Percentiles rank a stretch among this genome's conserved stretches.
Conservation (phyloP, 2,888 invertebrate species). For the Drosophila putrida region DNA sequence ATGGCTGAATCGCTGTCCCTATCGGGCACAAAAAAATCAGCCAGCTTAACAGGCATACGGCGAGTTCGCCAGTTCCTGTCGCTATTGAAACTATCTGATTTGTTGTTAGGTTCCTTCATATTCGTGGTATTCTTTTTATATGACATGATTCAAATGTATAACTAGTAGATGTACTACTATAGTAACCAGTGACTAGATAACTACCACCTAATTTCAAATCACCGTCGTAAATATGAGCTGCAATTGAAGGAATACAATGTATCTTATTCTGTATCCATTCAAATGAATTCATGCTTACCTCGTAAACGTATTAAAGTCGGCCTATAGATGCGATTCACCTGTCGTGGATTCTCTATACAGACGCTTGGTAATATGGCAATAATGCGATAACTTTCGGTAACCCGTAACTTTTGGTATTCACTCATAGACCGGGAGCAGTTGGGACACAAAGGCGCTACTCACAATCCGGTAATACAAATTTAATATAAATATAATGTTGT, state of each 20-base stretch:
- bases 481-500: no score
- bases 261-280: background rate
- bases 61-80: slow-evolving; percentile 31
- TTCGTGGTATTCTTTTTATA: slow-evolving; percentile 54
- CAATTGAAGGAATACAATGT: background rate
- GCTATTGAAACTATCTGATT: background rate
- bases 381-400: slow-evolving; percentile 70
- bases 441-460: slow-evolving; percentile 78
- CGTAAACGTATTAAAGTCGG: slow-evolving; percentile 66
- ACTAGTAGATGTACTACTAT: slow-evolving; percentile 55
- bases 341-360: slow-evolving; percentile 72
- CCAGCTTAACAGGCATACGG: slow-evolving; percentile 39
- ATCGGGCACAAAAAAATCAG: slow-evolving; percentile 46
- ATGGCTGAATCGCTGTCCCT: background rate
- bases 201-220: slow-evolving; percentile 77
- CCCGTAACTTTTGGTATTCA: slow-evolving; percentile 81
- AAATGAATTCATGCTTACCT: slow-evolving; percentile 50
- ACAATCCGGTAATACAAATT: background rate
- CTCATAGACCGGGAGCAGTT: slow-evolving; percentile 79
- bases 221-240: slow-evolving; percentile 78
- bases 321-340: slow-evolving; percentile 67
- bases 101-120: background rate
- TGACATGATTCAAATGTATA: slow-evolving; percentile 83
- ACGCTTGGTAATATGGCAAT: slow-evolving; percentile 74
- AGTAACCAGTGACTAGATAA: slow-evolving; percentile 80